phyloP scores from a whole-genome alignment of 2,888 invertebrate species.

The Drosophila siamana region DNA sequence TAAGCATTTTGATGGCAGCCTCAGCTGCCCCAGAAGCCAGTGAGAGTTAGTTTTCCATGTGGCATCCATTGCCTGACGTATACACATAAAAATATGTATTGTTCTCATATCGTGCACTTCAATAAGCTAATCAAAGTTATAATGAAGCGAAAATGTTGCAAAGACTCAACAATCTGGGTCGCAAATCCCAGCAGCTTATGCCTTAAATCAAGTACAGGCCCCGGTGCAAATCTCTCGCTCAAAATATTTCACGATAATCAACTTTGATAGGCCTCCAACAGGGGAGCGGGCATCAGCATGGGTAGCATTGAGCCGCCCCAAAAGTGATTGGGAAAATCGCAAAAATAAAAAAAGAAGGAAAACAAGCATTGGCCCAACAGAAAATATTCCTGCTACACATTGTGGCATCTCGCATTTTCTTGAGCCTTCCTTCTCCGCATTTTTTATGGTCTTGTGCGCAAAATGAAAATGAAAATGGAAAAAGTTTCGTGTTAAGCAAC shows the following conservation, averaged over 20 bases:
- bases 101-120: constrained; percentile 39
- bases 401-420: constrained; percentile 18
- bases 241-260: constrained; percentile 75
- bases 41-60: constrained; percentile 35
- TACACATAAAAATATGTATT: constrained; percentile 40
- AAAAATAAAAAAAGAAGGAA: constrained; percentile 28
- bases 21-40: constrained; percentile 17
- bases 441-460: constrained; percentile 64
- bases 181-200: constrained; percentile 68
- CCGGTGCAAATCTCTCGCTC: constrained; percentile 65
- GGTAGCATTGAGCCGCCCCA: background rate
- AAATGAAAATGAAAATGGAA: constrained; percentile 62
- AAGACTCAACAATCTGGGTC: constrained; percentile 49
- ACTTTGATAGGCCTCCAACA: constrained; percentile 68
- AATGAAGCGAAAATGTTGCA: constrained; percentile 24
- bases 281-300: background rate
- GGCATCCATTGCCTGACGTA: constrained; percentile 37
- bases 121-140: constrained; percentile 70
- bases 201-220: constrained; percentile 69
- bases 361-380: background rate
- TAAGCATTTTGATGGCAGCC: constrained; percentile 54
- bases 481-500: constrained; percentile 71
- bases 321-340: constrained; percentile 66
- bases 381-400: constrained; percentile 15
- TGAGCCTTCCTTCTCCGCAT: constrained; percentile 51